Base-by-base conservation (phyloP, 2,113 vertebrate genomes). In the Rhinolophus sinicus region DNA sequence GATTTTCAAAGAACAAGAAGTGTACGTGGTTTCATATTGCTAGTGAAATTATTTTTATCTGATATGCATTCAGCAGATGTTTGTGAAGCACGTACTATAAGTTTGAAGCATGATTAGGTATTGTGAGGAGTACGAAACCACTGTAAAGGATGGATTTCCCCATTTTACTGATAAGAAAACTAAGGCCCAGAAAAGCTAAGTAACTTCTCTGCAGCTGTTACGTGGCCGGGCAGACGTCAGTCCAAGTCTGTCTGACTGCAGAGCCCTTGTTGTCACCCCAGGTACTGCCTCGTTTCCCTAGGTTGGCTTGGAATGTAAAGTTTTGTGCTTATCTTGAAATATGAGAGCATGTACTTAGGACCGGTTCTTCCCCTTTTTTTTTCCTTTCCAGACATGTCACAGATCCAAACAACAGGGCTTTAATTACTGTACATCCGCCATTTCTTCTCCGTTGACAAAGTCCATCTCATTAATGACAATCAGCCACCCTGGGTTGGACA, bases 391-490 rank as follows among this genome's bases (percentile, higher is more conserved):
- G 99, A 94, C 93, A 2, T 96, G 92, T 96, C 98, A 98, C 58
- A 97, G 98, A 52, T 94, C 98, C 0, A 98, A 98, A 52, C 96
- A 97, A 0, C 98, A 97, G 95, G 98, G 98, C 84, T 98, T 99
- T 98, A 99, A 98, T 98, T 99, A 99, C 96, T 98, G 98, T 38
- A 98, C 99, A 97, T 98, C 98, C 1, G 50, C 98, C 73, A 95
- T 98, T 96, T 97, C 98, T 94, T 99, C 99, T 96, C 99, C 99
- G 0, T 98, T 99, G 98, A 99, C 99, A 80, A 99, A 99, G 98
- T 99, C 99, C n/a, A 98, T 99, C 93, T 99, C 99, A 26, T 99
- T 99, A 97, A 98, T 99, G 93, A 98, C 99, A 90, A 99, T 99
- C 98, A 99, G 98, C 98, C 99, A 99, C 93, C 98, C 99, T 96